Percentiles rank a stretch among this genome's conserved stretches.
Evolutionary conservation across 2,797 vertebrate genomes (phyloP).

Genomic region (Holocentrus rufus): DNA sequence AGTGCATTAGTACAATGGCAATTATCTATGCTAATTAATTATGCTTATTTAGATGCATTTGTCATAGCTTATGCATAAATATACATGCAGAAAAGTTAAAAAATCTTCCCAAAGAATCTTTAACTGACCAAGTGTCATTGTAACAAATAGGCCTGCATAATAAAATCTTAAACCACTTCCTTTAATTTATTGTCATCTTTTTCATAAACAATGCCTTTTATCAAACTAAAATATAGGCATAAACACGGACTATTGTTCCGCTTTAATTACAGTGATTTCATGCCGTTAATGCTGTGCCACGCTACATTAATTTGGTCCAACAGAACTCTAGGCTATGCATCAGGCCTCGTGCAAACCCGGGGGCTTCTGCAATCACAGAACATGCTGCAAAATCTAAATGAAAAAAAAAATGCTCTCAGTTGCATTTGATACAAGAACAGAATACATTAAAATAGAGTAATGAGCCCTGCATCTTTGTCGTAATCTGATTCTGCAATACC

Average conservation of each 20-base stretch:
- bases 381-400: conserved; percentile 9
- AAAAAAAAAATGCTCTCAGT: conserved; percentile 1
- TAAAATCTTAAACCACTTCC: background rate
- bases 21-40: background rate
- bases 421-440: background rate
- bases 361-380: conserved; percentile 34
- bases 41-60: background rate
- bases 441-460: background rate
- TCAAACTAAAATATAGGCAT: background rate
- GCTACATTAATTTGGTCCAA: conserved; percentile 42
- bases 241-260: conserved; percentile 14
- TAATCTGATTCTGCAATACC: background rate
- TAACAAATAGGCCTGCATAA: background rate
- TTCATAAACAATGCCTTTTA: too few species aligned
- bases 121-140: background rate
- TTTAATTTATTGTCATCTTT: background rate
- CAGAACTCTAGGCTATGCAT: conserved; percentile 8
- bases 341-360: conserved; percentile 33
- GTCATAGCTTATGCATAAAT: background rate
- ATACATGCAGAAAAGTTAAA: background rate
- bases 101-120: background rate
- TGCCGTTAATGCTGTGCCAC: conserved; percentile 22
- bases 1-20: background rate
- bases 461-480: background rate
- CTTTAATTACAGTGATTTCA: conserved; percentile 40